Conservation (phyloP, 2,113 vertebrate genomes). For the Pedetes capensis region DNA sequence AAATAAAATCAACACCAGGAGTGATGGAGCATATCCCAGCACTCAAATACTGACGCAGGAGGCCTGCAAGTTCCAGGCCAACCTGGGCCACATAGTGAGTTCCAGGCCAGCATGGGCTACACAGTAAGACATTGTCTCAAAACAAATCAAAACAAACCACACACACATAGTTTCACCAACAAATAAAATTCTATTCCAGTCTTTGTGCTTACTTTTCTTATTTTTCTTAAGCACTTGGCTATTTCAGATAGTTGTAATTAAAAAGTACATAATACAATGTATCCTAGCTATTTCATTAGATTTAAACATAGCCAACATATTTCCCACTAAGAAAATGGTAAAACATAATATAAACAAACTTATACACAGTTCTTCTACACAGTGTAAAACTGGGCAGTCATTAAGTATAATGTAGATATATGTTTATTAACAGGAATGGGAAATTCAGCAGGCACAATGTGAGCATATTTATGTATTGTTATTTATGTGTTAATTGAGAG, state of each 20-base stretch:
- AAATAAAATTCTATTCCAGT: background rate
- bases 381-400: background rate
- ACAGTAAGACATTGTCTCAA: no score
- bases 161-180: background rate
- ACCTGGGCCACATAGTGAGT: no score
- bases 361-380: background rate
- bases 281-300: slow-evolving; percentile 9
- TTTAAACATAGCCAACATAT: slow-evolving; percentile 17
- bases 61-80: no score
- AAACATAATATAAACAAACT: background rate
- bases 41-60: no score
- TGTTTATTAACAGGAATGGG: background rate
- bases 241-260: background rate
- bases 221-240: background rate
- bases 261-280: background rate
- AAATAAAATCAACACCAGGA: background rate
- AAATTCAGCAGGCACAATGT: background rate
- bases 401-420: background rate
- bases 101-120: no score
- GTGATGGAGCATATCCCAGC: no score
- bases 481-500: background rate
- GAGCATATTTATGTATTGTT: background rate
- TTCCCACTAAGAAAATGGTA: background rate
- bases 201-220: background rate
- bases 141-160: no score